A percentile compares a stretch with the other conserved stretches of the same genome.
phyloP scores from a whole-genome alignment of 2,797 vertebrate genomes.

The Spondyliosoma cantharus region DNA sequence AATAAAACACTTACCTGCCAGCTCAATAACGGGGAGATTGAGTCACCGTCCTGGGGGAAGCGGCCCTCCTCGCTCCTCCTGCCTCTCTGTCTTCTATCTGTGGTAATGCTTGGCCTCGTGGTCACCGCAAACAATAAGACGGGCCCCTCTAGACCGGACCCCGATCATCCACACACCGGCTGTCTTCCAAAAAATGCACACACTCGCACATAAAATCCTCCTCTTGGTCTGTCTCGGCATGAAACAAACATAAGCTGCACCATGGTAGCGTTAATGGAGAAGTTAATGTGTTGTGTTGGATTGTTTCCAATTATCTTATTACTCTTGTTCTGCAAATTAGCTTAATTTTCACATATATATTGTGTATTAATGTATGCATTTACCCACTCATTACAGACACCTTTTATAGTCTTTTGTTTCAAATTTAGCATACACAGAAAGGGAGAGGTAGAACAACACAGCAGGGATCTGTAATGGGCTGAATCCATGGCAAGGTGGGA shows the following conservation, averaged over 20 bases:
- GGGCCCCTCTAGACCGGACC: slow-evolving; percentile 46
- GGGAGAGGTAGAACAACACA: not conserved
- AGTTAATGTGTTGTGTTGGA: slow-evolving; percentile 7
- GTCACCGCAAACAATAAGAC: slow-evolving; percentile 39
- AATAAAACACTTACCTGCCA: slow-evolving; percentile 30
- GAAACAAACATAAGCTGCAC: slow-evolving; percentile 6
- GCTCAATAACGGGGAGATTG: slow-evolving; percentile 6
- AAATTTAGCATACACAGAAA: not conserved
- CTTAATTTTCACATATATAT: not conserved
- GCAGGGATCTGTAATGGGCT: slow-evolving; percentile 17
- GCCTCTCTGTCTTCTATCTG: slow-evolving; percentile 34
- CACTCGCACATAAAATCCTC: not conserved
- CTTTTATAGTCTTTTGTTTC: slow-evolving; percentile 2
- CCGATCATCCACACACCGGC: not conserved
- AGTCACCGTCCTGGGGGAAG: slow-evolving; percentile 38
- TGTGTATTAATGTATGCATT: not conserved
- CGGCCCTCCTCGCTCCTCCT: slow-evolving; percentile 29
- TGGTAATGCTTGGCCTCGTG: slow-evolving; percentile 32
- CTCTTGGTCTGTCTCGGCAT: slow-evolving; percentile 12
- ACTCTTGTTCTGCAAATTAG: not conserved
- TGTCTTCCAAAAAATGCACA: slow-evolving; percentile 14
- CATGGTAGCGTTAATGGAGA: slow-evolving; percentile 11
- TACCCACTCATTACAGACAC: not conserved
- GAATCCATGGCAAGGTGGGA: slow-evolving; percentile 3
- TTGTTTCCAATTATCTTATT: not conserved